phyloP scores from a whole-genome alignment of 1,140 invertebrate genomes.

The Marisa cornuarietis region DNA sequence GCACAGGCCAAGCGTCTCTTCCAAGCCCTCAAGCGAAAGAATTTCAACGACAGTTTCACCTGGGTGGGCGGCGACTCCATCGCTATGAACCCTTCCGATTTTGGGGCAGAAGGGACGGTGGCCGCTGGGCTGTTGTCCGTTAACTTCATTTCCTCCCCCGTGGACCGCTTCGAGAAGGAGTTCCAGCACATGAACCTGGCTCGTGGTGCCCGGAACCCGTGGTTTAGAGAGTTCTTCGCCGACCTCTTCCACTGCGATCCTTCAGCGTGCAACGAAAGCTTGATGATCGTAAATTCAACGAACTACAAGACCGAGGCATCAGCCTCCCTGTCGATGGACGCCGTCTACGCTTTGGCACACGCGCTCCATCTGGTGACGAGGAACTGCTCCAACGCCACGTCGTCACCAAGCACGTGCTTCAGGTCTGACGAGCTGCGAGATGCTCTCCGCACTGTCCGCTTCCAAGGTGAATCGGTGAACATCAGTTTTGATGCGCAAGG shows the following conservation, averaged over 20 bases:
- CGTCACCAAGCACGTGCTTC: not conserved
- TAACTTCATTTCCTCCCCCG: constrained; percentile 66
- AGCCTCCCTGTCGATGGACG: constrained; percentile 85
- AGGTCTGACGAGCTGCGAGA: not conserved
- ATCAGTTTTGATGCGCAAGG: constrained; percentile 39
- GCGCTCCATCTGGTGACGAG: constrained; percentile 70
- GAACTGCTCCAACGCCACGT: not conserved
- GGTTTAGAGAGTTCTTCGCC: constrained; percentile 37
- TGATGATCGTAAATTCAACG: not conserved
- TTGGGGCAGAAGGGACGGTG: constrained; percentile 75
- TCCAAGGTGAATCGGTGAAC: constrained; percentile 25
- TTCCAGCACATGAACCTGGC: constrained; percentile 33
- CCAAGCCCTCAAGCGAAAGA: constrained; percentile 62
- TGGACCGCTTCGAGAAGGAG: constrained; percentile 40
- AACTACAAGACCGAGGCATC: constrained; percentile 79
- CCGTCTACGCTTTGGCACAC: constrained; percentile 83
- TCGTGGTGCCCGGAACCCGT: constrained; percentile 31
- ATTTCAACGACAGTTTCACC: constrained; percentile 66
- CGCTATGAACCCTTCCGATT: constrained; percentile 76
- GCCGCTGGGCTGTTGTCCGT: constrained; percentile 79
- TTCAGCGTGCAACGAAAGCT: not conserved
- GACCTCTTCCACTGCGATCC: constrained; percentile 18
- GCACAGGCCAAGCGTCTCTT: constrained; percentile 72
- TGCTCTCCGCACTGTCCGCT: not conserved
- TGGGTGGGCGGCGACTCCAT: constrained; percentile 81